Evolutionary conservation across 2,888 invertebrate genomes (phyloP), one percentile per base, ranked within the genome.

Genomic region (Gerosis bhagava): DNA sequence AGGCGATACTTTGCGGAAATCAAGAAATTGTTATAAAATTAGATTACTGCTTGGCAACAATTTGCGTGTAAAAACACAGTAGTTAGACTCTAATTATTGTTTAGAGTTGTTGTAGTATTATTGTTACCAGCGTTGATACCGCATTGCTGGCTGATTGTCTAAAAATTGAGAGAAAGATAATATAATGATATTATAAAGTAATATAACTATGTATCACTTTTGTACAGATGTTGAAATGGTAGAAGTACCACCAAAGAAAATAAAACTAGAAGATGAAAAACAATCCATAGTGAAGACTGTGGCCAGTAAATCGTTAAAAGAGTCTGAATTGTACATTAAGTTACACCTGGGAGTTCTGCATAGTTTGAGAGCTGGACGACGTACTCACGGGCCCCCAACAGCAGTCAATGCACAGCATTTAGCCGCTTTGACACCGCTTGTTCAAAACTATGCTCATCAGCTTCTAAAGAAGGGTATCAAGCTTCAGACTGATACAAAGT

Each of bases 331-430:
- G 4, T 94, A 94, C 55, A 90, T 91, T n/a, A 90, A 91, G 57
- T 75, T 95, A 15, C 94, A 94, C 64, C 73, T 94, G 16, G 92
- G 92, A 0, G 82, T 95, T 7, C 65, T 95, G 40, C 91, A 93
- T 55, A 93, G 93, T 47, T 71, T 94, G 50, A 70, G 92, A 2
- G 92, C 93, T 0, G 84, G 79, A 60, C 89, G 73, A 34, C 65
- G 79, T 63, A 81, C 65, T 1, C 63, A 63, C 4, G 82, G 80
- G 0, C 90, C 92, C 0, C 91, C 93, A 0, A 91, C 92, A 3
- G 93, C 93, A 0, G 83, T 94, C 4, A 91, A 91, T 53, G 92
- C 92, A 1, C 92, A 93, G 60, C 91, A 93, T 60, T 69, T 94
- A 10, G 79, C 86, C 3, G 79, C 83, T 1, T 75, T 92, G 5